Base-by-base conservation (phyloP, 2,888 invertebrate species). In the Amphipoea lucens region DNA sequence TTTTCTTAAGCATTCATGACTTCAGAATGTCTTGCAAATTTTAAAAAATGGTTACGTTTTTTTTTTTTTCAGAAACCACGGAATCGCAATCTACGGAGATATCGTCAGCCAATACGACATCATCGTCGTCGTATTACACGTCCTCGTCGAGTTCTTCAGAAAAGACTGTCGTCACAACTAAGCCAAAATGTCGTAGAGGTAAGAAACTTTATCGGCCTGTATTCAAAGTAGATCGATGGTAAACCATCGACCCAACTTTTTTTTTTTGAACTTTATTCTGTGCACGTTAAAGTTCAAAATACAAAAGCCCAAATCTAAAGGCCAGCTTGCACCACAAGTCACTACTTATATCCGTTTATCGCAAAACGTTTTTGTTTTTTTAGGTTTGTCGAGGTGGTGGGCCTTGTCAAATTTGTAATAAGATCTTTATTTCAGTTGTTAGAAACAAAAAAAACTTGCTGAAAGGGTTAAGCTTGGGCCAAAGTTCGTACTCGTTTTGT, bases 131-230 rank as follows among this genome's bases (percentile, higher is more conserved):
- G 29, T 29, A 29, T 4, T 2, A 63, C 11, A n/a, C 36, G 62
- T 78, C 2, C 2, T n/a, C 2, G 3, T 36, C 75, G 4, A 60
- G 12, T 9, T 20, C 73, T 23, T 72, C 70, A 20, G 3, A 60
- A 60, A 5, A 45, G 1, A 1, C 45, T n/a, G 14, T 1, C 23
- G 4, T 7, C 14, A 36, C 1, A 1, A 29, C 63, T 4, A 73
- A 51, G 29, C 11, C 42, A 4, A 82, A 82, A 78, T 85, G 85
- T 62, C 67, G 14, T 20, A 79, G 17, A 86, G 71, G 86, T 86
- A 74, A 54, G 62, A 29, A 42, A 54, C 5, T 68, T 51, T 11
- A 54, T 36, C 9, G 0, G 14, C 23, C 12, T 69, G 6, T 17
- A 45, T 67, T 4, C 2, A 67, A n/a, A n/a, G 23, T 66, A 14